Evolutionary conservation across 2,888 invertebrate genomes (phyloP).

Genomic region (Gnatocerus cornutus): DNA sequence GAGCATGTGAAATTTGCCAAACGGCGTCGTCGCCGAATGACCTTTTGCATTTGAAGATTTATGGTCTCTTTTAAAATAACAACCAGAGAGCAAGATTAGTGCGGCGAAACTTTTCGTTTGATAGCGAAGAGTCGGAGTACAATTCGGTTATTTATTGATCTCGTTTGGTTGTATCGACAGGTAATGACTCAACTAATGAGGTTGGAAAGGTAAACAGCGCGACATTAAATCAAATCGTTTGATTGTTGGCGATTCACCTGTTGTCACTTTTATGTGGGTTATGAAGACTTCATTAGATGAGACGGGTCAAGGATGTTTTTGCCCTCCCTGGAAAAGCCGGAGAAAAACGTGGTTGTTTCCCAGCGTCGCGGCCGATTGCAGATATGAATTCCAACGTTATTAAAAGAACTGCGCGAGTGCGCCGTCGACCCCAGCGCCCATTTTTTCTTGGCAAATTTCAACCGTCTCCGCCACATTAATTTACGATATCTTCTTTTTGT

Average conservation of each 20-base stretch:
- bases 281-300: too few relatives aligned
- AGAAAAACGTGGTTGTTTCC: not conserved
- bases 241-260: too few relatives aligned
- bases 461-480: constrained; percentile 44
- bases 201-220: too few relatives aligned
- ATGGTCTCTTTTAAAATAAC: constrained; percentile 29
- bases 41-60: constrained; percentile 39
- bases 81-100: not conserved
- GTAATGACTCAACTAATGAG: too few relatives aligned
- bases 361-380: constrained; percentile 7
- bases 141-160: not conserved
- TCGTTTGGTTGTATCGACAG: too few relatives aligned
- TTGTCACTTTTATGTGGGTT: too few relatives aligned
- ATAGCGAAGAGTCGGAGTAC: too few relatives aligned
- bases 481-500: constrained; percentile 48
- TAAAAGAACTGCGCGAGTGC: constrained; percentile 12
- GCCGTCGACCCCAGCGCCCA: constrained; percentile 4
- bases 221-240: too few relatives aligned
- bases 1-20: constrained; percentile 38
- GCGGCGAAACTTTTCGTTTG: not conserved
- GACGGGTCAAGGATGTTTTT: too few relatives aligned
- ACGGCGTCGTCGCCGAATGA: constrained; percentile 33
- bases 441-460: constrained; percentile 42
- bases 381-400: constrained; percentile 20
- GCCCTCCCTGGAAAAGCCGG: not conserved